phyloP scores from a whole-genome alignment of 2,888 invertebrate genomes.

The Ashinkailepas kermadecensis region DNA sequence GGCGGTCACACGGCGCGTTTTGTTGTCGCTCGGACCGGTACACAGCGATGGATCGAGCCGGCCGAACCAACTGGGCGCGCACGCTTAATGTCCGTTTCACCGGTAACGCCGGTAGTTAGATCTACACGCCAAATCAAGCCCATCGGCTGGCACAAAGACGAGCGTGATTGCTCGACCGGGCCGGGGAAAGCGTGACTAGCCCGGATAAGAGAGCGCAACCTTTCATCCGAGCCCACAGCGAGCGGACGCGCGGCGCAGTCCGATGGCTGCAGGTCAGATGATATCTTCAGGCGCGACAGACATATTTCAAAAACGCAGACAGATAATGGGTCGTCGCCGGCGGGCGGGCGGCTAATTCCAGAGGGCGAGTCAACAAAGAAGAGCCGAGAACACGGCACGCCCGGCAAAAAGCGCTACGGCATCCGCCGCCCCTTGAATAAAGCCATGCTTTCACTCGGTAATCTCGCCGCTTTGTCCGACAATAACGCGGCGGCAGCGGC shows the following conservation, averaged over 20 bases:
- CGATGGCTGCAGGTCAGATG: neutral
- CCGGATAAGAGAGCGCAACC: neutral
- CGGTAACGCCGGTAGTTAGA: no score
- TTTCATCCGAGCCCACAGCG: neutral
- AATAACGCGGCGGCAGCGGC: neutral
- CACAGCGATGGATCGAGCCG: no score
- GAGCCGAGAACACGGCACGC: neutral
- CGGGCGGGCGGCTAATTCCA: neutral
- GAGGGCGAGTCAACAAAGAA: neutral
- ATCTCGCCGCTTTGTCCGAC: neutral
- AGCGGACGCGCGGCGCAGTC: neutral
- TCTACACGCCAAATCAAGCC: neutral
- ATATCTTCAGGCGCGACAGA: neutral
- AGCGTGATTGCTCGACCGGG: neutral
- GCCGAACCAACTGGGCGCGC: no score
- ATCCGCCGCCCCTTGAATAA: neutral
- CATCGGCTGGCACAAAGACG: neutral
- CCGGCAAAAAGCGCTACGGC: neutral
- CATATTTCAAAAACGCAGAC: constrained; percentile 18
- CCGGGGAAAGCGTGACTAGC: neutral
- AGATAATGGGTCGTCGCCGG: neutral
- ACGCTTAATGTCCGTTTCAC: no score
- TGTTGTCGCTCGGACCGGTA: no score
- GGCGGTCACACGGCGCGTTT: no score
- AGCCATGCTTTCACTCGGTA: constrained; percentile 4